Evolutionary conservation across 1,140 invertebrate species (phyloP), one percentile per base, ranked within the genome.

Genomic region (Aphaenogaster ashmeadi): DNA sequence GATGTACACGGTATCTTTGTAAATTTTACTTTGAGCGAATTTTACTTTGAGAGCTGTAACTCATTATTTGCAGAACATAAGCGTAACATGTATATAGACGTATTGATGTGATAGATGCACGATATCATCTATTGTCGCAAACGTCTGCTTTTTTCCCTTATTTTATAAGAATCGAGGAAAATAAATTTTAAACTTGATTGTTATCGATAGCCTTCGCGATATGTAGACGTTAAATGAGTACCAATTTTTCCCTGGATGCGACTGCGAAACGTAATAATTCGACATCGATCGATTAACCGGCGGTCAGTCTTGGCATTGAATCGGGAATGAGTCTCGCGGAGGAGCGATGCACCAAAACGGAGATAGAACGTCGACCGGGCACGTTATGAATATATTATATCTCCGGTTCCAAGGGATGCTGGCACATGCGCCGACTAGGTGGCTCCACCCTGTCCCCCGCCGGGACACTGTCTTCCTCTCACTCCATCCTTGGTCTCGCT

Each of bases 311-410:
- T 78, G 84, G 64, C 77, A 56, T n/a, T 80, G 78, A 84, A 89
- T 89, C 66, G 54, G 71, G 87, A 91, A 88, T 87, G 80, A 89
- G 89, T 77, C 87, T 90, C 77, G 86, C 83, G 87, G 87, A 88
- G 72, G 78, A 87, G 80, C 75, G 71, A 77, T 60, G 52, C 47
- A 62, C 80, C 69, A 79, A 79, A 67, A 71, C 41, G 38, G 71
- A 85, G 66, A 50, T 74, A 88, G 69, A 81, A 86, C 77, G 88
- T 81, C 75, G 90, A 86, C 81, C 90, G 75, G 93, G 90, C 90
- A 90, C 92, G 93, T 93, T 93, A 94, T 94, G 93, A 94, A 94
- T 94, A 93, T 91, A 94, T 94, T 94, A 94, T 91, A 92, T 89
- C 90, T 88, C 89, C 71, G 90, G 90, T 90, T 92, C 92, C 86